Base-by-base conservation (phyloP, 2,113 vertebrate genomes). In the Diadophis punctatus region DNA sequence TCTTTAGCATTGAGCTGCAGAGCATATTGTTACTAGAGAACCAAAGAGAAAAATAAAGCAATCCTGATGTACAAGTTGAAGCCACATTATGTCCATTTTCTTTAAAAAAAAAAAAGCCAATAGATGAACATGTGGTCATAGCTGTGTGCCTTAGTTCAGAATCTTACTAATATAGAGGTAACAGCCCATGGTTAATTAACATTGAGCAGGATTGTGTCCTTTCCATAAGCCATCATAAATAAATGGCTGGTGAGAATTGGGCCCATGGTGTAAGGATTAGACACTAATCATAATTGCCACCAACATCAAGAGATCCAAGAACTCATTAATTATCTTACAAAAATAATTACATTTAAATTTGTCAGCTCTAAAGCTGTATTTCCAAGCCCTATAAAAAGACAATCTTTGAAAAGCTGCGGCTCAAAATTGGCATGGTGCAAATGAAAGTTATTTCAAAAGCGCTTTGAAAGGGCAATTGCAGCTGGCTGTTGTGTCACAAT, bases 381-480 rank as follows among this genome's bases (percentile, higher is more conserved):
- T 97, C 96, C 96, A 94, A 92, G 94, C 96, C 97, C 96, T 97
- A 97, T 97, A 97, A 97, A 98, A 98, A 98, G 97, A 96, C 97
- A 97, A 90, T 96, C 96, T 97, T 95, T 93, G 68, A 97, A 97
- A 97, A 96, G 94, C 94, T 92, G 97, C 97, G 97, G 97, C 97
- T 98, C 97, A 90, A 91, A 90, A 94, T 22, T 30, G 63, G 95
- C 94, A 95, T 94, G 89, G 95, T 94, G 97, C 93, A 97, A 96
- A 97, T 96, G 95, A 53, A 22, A 95, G 91, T 93, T 93, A 95
- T 95, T 90, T 95, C 91, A 90, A 93, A 95, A 96, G 95, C 96
- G 88, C 96, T 92, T 95, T n/a, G 39, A 91, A 23, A 93, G 92
- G 93, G 92, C 58, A 91, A 91, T 92, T 94, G 94, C 95, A 96